phyloP scores from a whole-genome alignment of 2,797 vertebrate genomes.

The Masticophis lateralis region DNA sequence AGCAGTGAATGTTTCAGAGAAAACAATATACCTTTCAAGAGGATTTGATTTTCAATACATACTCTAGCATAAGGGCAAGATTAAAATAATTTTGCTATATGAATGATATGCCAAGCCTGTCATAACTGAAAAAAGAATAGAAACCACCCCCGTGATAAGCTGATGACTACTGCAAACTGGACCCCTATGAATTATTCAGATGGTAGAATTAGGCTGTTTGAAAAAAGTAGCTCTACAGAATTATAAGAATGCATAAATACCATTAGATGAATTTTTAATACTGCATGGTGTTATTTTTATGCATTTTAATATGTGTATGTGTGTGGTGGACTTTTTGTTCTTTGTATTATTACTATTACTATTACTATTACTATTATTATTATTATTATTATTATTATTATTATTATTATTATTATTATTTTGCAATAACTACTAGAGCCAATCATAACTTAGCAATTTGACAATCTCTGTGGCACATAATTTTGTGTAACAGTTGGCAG shows the following conservation, averaged over 20 bases:
- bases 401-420: neutral
- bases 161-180: neutral
- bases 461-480: neutral
- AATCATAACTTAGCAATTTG: neutral
- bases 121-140: neutral
- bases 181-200: neutral
- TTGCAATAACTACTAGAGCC: neutral
- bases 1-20: neutral
- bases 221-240: neutral
- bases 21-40: neutral
- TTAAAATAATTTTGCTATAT: neutral
- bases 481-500: neutral
- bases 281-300: neutral
- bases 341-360: neutral
- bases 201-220: neutral
- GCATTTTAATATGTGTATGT: neutral
- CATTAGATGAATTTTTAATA: neutral
- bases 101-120: neutral
- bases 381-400: neutral
- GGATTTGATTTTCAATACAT: neutral
- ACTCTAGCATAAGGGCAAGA: neutral
- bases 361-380: too few relatives aligned
- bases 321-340: neutral
- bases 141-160: neutral
- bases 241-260: neutral